Conservation (phyloP, 2,888 invertebrate species). For the Cryptus viduatorius region DNA sequence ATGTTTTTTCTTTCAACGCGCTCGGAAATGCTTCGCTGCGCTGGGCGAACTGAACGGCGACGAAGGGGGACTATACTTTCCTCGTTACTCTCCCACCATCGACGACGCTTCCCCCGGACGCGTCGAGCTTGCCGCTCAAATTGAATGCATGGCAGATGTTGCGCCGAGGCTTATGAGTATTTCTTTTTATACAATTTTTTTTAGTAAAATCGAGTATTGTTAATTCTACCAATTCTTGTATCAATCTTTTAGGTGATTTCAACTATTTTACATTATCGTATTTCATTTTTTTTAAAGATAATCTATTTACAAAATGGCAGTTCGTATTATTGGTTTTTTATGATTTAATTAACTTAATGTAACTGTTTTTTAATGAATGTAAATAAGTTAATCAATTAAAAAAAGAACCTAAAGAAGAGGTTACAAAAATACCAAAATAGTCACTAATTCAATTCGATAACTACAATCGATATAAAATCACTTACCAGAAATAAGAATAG, state of each 20-base stretch:
- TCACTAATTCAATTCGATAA: no score
- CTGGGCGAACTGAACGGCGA: constrained; percentile 11
- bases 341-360: no score
- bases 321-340: not conserved
- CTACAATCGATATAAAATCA: not conserved
- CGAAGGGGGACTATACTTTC: not conserved
- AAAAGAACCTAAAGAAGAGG: no score
- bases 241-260: not conserved
- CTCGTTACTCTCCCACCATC: not conserved
- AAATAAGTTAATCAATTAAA: no score
- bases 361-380: no score
- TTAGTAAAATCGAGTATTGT: not conserved
- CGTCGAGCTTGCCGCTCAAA: not conserved
- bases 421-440: no score
- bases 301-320: not conserved
- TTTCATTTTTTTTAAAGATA: not conserved
- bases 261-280: not conserved
- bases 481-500: not conserved
- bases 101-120: not conserved
- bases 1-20: not conserved
- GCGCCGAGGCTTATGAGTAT: not conserved
- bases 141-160: not conserved
- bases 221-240: no score
- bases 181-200: not conserved
- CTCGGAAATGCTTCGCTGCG: constrained; percentile 16